A percentile compares a stretch with the other conserved stretches of the same genome.
phyloP scores from a whole-genome alignment of 2,113 vertebrate species.

The Sus scrofa region T2T-Sscrofa CM000817.6:85209001-85209500 shows the following conservation, averaged over 20 bases:
- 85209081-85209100: constrained; percentile 64
- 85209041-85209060: constrained; percentile 68
- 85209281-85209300: constrained; percentile 60
- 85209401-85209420: constrained; percentile 77
- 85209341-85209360: constrained; percentile 82
- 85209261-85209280: constrained; percentile 64
- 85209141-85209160: constrained; percentile 71
- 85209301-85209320: constrained; percentile 76
- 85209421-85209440: constrained; percentile 80
- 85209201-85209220: constrained; percentile 84
- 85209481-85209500: constrained; percentile 53
- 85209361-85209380: constrained; percentile 84
- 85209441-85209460: constrained; percentile 82
- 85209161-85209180: constrained; percentile 80
- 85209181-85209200: constrained; percentile 86
- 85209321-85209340: constrained; percentile 60
- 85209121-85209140: constrained; percentile 59
- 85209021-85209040: constrained; percentile 64
- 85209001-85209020: constrained; percentile 30
- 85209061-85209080: constrained; percentile 60
- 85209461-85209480: constrained; percentile 78
- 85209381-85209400: constrained; percentile 83
- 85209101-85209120: constrained; percentile 76
- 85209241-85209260: constrained; percentile 80
- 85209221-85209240: constrained; percentile 82